Percentiles rank a stretch among this genome's conserved stretches.
Evolutionary conservation across 2,113 vertebrate genomes (phyloP).

Genomic region (Rostratula benghalensis): DNA sequence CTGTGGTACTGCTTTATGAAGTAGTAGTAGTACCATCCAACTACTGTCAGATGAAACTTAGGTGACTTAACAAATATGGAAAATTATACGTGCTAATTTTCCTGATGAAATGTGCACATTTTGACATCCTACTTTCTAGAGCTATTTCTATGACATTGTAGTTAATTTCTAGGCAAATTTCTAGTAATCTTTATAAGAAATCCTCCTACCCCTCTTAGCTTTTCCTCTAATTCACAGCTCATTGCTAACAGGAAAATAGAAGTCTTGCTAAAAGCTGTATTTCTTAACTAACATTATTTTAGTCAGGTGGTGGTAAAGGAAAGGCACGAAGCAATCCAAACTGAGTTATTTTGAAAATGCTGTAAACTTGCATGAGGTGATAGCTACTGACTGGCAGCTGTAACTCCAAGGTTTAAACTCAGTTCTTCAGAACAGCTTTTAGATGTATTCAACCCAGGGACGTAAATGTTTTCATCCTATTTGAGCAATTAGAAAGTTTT

Average conservation of each 20-base stretch:
- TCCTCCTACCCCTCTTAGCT: not conserved
- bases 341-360: not conserved
- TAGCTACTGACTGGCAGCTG: not conserved
- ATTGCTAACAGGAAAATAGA: not conserved
- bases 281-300: not conserved
- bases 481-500: not conserved
- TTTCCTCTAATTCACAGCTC: not conserved
- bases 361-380: not conserved
- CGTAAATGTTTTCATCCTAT: not conserved
- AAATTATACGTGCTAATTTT: not conserved
- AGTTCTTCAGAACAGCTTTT: not conserved
- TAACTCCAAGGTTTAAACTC: not conserved
- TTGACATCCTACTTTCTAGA: not conserved
- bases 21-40: not conserved
- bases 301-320: not conserved
- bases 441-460: not conserved
- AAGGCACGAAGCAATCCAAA: not conserved
- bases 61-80: not conserved
- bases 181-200: not conserved
- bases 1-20: not conserved
- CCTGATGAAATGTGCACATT: not conserved
- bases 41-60: not conserved
- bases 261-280: not conserved
- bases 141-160: not conserved
- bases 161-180: not conserved